Evolutionary conservation across 1,140 invertebrate species (phyloP), one percentile per base, ranked within the genome.

Genomic region (Cydia splendana): DNA sequence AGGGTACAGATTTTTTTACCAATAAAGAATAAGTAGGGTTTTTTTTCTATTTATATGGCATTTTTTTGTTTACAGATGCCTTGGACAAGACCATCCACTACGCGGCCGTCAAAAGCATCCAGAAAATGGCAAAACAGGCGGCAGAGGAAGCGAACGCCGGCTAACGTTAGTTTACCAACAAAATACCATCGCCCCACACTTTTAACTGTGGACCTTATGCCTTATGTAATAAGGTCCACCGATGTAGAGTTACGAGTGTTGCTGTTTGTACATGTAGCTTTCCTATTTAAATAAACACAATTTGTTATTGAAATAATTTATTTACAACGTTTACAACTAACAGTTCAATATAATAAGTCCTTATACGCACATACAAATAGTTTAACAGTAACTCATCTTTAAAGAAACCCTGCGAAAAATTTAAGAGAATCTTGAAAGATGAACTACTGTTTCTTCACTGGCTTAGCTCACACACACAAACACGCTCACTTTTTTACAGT

Each of bases 11-110:
- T 2, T 30, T 30, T 30, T 30, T 30, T 30, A 30, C 30, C 30
- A 30, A 30, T 30, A 30, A 30, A 24, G n/a, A 24, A 24, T 24
- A 24, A 0, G 24, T 24, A 24, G 24, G 24, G 0, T 24, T 24
- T 24, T 24, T 24, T 24, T 24, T 24, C 24, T 24, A 24, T 24
- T 24, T 24, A 24, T 24, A 24, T 24, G 24, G 18, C 34, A 30
- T 28, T 42, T 75, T 81, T 82, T 81, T 87, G 80, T 82, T 95
- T 95, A 42, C 91, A 98, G 97, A 97, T 94, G 95, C 96, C 92
- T 85, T 98, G 82, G 97, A 98, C 13, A 90, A 94, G 42, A 95
- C 95, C 81, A 96, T 98, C 78, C 97, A 97, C 89, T 95, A 96
- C 85, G 96, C 97, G 24, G 97, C 97, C 12, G 85, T 94, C 0